A percentile compares a stretch with the other conserved stretches of the same genome.
These are phyloP conservation scores for Gnathonemus echidnorhynchus DNA, from an alignment of 2,113 vertebrate genomes.

Conservation along the genomic window DNA sequence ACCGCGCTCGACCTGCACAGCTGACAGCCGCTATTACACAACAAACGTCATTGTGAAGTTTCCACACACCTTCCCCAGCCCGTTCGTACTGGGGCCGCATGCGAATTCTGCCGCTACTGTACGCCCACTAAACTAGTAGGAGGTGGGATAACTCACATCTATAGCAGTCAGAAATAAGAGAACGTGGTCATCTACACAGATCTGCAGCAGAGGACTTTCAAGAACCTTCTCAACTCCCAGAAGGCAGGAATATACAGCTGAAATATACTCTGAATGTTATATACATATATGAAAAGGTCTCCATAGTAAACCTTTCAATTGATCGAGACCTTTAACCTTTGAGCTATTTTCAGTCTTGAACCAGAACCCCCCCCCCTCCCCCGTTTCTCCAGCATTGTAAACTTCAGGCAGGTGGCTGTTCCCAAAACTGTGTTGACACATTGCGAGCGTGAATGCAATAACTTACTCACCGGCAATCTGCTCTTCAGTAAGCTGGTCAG, in stretches of 20 bases:
- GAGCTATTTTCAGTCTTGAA: not conserved
- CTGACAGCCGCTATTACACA: not conserved
- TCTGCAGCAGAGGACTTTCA: not conserved
- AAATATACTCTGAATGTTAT: not conserved
- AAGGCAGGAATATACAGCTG: not conserved
- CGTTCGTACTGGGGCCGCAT: not conserved
- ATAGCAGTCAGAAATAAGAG: not conserved
- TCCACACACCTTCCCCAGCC: not conserved
- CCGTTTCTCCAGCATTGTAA: not conserved
- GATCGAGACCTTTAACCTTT: not conserved
- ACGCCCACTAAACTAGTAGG: not conserved
- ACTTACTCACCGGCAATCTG: conserved; percentile 78
- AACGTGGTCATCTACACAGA: not conserved
- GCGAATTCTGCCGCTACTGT: not conserved
- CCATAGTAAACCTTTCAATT: not conserved
- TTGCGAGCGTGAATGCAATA: not conserved
- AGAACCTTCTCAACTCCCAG: not conserved
- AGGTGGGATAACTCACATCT: not conserved
- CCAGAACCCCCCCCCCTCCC: no score
- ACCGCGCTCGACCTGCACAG: not conserved
- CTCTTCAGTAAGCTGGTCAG: conserved; percentile 84
- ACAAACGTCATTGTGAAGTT: not conserved
- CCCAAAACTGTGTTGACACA: not conserved
- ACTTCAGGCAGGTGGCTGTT: not conserved
- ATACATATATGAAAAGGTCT: not conserved